Base-by-base conservation (phyloP, 2,113 vertebrate species). In the Corydoras sp. region DNA sequence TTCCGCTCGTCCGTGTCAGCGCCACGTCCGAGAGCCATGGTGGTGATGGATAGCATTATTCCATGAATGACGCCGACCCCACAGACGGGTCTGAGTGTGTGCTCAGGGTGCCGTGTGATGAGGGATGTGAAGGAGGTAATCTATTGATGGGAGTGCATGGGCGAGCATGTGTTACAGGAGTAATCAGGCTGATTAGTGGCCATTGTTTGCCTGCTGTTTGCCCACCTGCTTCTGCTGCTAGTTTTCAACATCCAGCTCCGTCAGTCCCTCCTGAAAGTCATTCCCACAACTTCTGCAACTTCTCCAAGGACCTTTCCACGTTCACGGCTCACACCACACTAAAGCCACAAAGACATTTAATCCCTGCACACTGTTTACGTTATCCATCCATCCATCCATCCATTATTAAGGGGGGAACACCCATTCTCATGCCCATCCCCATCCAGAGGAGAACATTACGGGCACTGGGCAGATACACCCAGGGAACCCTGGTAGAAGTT, bases 201-300 rank as follows among this genome's bases (percentile, higher is more conserved):
- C 58, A 69, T 71, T 79, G 77, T 82, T 77, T 73, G 48, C 59
- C 60, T 51, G 58, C 54, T 77, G 79, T 80, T 79, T 80, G 62
- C 69, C 78, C 79, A 80, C 75, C 81, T 82, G 81, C 67, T 75
- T 73, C 65, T 65, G 15, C 24, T 30, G 43, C 31, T 6, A 54
- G 15, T 73, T 68, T 72, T 58, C 53, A 49, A 53, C 58, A 65
- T 56, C 32, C 55, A 61, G 51, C 55, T 74, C 50, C 65, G 61
- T 65, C 59, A 51, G 60, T 53, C 30, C 5, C 18, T 63, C 64
- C 58, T 35, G 9, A 66, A 58, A 65, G 35, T 58, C 24, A 13
- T 10, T 65, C 54, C 31, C 35, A 32, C 62, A 31, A 55, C 69
- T 30, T 73, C 51, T 53, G 58, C 35, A 58, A 55, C 58, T 65